A percentile compares a stretch with the other conserved stretches of the same genome.
These are phyloP conservation scores for Phenganax marumi DNA, from an alignment of 92 coral and sea anemone genomes.

Conservation along the genomic window DNA sequence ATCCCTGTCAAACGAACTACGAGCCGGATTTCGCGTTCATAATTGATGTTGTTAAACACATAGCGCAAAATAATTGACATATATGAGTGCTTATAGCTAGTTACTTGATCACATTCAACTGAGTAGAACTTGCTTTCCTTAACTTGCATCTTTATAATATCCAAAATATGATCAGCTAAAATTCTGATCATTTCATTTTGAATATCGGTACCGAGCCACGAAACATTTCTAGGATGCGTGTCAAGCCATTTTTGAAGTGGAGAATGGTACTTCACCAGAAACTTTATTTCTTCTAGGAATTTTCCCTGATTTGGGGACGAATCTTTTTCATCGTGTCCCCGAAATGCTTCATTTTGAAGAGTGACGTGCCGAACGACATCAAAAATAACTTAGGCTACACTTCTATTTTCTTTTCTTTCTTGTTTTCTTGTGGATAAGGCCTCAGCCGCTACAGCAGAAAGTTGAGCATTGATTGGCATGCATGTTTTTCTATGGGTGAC, in stretches of 20 bases:
- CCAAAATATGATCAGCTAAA: conserved; percentile 17
- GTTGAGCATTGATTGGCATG: conserved; percentile 27
- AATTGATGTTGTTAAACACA: conserved; percentile 11
- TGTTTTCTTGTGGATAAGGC: conserved; percentile 9
- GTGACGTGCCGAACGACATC: conserved; percentile 20
- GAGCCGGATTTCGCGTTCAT: conserved; percentile 26
- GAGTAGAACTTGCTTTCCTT: conserved; percentile 28
- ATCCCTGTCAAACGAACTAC: conserved; percentile 20
- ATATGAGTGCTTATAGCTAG: conserved; percentile 27
- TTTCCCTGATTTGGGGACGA: conserved; percentile 17
- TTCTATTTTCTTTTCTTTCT: conserved; percentile 22
- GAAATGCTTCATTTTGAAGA: conserved; percentile 10
- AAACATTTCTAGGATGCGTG: conserved; percentile 19
- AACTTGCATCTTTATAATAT: conserved; percentile 28
- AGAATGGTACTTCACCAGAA: conserved; percentile 22
- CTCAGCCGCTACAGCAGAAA: conserved; percentile 29
- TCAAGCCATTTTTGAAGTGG: conserved; percentile 7
- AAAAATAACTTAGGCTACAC: conserved; percentile 13
- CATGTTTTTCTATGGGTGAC: neutral
- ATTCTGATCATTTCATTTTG: conserved; percentile 26
- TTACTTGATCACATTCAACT: conserved; percentile 27
- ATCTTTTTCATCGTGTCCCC: conserved; percentile 24
- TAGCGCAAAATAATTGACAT: conserved; percentile 30
- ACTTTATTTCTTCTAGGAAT: conserved; percentile 14
- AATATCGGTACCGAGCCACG: conserved; percentile 25